Percentiles rank a stretch among this genome's conserved stretches.
Evolutionary conservation across 2,888 invertebrate species (phyloP).

Genomic region (Listrodromus nycthemerus): DNA sequence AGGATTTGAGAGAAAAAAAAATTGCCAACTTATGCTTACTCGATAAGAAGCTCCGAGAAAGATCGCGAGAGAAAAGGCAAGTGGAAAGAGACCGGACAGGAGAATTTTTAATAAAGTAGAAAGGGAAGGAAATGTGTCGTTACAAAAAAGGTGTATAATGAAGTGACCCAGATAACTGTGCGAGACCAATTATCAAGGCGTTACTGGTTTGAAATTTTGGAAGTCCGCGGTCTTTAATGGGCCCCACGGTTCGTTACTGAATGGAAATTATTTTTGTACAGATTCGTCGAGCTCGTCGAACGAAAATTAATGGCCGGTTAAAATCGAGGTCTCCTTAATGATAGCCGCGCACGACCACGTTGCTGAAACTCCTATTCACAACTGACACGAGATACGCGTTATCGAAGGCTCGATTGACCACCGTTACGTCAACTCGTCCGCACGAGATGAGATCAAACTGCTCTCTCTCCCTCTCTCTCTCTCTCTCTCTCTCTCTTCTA

Average conservation of each 20-base stretch:
- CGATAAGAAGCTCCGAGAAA: conserved; percentile 1
- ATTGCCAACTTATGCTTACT: neutral
- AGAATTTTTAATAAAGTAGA: neutral
- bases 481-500: conserved; percentile 39
- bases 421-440: conserved; percentile 48
- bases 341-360: neutral
- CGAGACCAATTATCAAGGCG: neutral
- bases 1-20: neutral
- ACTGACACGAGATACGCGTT: conserved; percentile 26
- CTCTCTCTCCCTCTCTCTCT: conserved; percentile 30
- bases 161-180: conserved; percentile 7
- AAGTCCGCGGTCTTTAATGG: neutral
- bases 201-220: neutral
- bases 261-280: neutral
- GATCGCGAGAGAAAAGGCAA: neutral
- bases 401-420: conserved; percentile 50
- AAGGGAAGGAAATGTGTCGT: conserved; percentile 17
- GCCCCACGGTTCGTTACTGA: neutral
- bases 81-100: neutral
- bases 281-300: conserved; percentile 1
- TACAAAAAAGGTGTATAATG: conserved; percentile 2
- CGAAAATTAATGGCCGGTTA: neutral
- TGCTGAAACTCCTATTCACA: conserved; percentile 14
- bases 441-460: conserved; percentile 36
- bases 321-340: neutral